Evolutionary conservation across 1,140 invertebrate genomes (phyloP), one percentile per base, ranked within the genome.

Genomic region (Muscidifurax raptorellus): DNA sequence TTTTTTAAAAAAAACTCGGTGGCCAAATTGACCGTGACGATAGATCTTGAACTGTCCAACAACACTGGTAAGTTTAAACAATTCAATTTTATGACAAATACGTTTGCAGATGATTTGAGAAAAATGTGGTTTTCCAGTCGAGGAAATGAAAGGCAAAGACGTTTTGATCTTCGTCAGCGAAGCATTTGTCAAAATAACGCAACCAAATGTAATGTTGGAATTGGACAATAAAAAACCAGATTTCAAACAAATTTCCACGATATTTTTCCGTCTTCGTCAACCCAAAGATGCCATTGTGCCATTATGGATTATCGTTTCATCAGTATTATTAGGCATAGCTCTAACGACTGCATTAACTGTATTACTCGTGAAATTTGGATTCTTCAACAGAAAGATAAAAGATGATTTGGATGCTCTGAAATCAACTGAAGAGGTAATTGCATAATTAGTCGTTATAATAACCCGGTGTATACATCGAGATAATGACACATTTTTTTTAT

Each of bases 341-440:
- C 40, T 93, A 18, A 81, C 93, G 10, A 82, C 89, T n/a, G 27
- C 93, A 2, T 32, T 93, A 6, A 86, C 88, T 40, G 75, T 91
- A 28, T 88, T 84, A 72, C 86, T 93, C 5, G 81, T 92, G 59
- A 92, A 92, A 87, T 85, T 93, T 32, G 92, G 92, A 32, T 93
- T 93, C 80, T 93, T 93, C 67, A 86, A 90, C 44, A 86, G 92
- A 80, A 91, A 90, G 76, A 90, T 88, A 67, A 92, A 87, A 77
- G 83, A 90, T 67, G 88, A 92, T 59, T 86, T 93, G 13, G 83
- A 91, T 74, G 88, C 87, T 6, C 84, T 93, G 18, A 92, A 88
- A 86, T 87, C 87, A 13, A 85, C 86, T 36, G 77, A 72, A 47
- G 83, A 86, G 44, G 88, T 89, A 66, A 85, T 85, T 87, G 44